phyloP scores from a whole-genome alignment of 2,888 invertebrate species.

The Hirtodrosophila duncani region DNA sequence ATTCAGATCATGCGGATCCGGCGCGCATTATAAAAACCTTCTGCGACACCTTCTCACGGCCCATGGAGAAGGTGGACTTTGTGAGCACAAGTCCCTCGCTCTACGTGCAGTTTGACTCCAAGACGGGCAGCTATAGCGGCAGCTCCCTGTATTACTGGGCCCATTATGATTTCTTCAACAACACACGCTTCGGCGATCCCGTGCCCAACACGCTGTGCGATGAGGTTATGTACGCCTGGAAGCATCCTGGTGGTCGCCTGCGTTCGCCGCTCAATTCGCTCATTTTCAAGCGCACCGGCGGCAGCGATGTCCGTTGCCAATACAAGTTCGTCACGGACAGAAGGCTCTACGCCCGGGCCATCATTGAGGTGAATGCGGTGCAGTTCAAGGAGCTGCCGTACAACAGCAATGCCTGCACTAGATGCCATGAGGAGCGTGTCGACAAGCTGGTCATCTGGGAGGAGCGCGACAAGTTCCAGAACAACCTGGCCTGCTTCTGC shows the following conservation, averaged over 20 bases:
- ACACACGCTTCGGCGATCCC: slow-evolving; percentile 90
- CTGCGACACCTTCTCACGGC: slow-evolving; percentile 94
- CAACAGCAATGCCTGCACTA: slow-evolving; percentile 88
- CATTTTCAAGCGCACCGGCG: slow-evolving; percentile 88
- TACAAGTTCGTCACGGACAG: slow-evolving; percentile 91
- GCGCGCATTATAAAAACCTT: slow-evolving; percentile 95
- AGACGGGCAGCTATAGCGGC: slow-evolving; percentile 94
- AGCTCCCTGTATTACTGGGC: slow-evolving; percentile 97
- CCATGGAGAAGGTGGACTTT: slow-evolving; percentile 95
- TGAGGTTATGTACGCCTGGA: slow-evolving; percentile 92
- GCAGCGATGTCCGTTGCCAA: slow-evolving; percentile 87
- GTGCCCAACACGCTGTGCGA: slow-evolving; percentile 90
- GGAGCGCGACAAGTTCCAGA: slow-evolving; percentile 83
- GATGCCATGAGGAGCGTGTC: slow-evolving; percentile 91
- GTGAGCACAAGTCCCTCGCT: slow-evolving; percentile 92
- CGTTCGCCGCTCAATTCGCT: slow-evolving; percentile 91
- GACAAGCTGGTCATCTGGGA: slow-evolving; percentile 91
- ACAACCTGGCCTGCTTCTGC: slow-evolving; percentile 87
- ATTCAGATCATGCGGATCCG: slow-evolving; percentile 92
- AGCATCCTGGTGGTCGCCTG: slow-evolving; percentile 85
- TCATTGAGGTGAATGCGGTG: slow-evolving; percentile 86
- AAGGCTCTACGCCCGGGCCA: slow-evolving; percentile 88
- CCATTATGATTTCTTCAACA: slow-evolving; percentile 95
- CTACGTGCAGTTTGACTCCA: slow-evolving; percentile 93
- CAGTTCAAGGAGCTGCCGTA: slow-evolving; percentile 91